A percentile compares a stretch with the other conserved stretches of the same genome.
Evolutionary conservation across 1,140 invertebrate species (phyloP).

Genomic region (Leucophenga varia): DNA sequence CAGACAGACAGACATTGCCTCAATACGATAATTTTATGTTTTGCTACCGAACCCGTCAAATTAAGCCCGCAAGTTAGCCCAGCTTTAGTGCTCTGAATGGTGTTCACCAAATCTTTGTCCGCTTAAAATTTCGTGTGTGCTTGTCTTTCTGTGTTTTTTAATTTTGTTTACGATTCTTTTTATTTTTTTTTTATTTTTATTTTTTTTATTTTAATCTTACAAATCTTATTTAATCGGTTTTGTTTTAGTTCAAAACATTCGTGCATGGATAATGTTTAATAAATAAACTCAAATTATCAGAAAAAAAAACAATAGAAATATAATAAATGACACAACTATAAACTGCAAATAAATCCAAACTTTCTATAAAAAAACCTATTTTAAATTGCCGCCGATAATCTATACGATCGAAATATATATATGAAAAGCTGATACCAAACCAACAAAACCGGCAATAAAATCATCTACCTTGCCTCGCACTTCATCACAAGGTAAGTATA

Average conservation of each 20-base stretch:
- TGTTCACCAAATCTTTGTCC: too few relatives aligned
- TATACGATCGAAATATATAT: too few relatives aligned
- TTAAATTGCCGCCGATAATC: too few relatives aligned
- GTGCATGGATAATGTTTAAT: too few relatives aligned
- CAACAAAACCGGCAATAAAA: slow-evolving; percentile 92
- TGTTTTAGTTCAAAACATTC: too few relatives aligned
- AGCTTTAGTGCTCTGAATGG: too few relatives aligned
- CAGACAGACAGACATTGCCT: too few relatives aligned
- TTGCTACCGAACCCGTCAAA: too few relatives aligned
- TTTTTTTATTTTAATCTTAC: background rate
- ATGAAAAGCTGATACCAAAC: slow-evolving; percentile 80
- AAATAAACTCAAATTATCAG: background rate
- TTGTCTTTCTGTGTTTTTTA: background rate
- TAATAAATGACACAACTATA: background rate
- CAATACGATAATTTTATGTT: too few relatives aligned
- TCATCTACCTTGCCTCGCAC: slow-evolving; percentile 89
- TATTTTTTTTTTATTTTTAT: slow-evolving; percentile 1
- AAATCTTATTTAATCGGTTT: background rate
- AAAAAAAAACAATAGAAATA: background rate
- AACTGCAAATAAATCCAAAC: background rate
- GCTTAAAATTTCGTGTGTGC: background rate
- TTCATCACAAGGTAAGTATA: slow-evolving; percentile 83
- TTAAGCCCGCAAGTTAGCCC: too few relatives aligned
- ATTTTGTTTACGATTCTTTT: background rate
- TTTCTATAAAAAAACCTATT: too few relatives aligned